These are phyloP conservation scores for Cyanistes caeruleus DNA, from an alignment of 2,113 vertebrate genomes.

Conservation along the genomic window DNA sequence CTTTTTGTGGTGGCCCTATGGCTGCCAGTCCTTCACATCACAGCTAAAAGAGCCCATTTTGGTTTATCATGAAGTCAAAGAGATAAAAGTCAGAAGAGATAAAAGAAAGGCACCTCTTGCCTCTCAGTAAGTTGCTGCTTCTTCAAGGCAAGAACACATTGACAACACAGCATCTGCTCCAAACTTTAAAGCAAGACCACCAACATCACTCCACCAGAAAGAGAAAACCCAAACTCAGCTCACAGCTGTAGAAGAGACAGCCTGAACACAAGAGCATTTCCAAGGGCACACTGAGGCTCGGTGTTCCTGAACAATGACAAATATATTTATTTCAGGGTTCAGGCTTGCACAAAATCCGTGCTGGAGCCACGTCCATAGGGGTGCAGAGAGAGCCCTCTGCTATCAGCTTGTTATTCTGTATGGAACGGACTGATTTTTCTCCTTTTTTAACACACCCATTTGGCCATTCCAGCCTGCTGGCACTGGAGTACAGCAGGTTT, in stretches of 20 bases:
- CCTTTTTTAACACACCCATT: not conserved
- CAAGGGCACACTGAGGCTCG: not conserved
- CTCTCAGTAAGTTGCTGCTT: fast-evolving
- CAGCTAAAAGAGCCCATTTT: not conserved
- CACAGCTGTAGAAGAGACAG: not conserved
- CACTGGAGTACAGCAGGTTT: not conserved
- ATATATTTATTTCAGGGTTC: not conserved
- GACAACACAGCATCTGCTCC: not conserved
- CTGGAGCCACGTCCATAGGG: fast-evolving
- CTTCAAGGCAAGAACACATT: not conserved
- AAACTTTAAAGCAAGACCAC: not conserved
- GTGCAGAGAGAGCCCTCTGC: not conserved
- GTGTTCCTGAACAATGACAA: fast-evolving
- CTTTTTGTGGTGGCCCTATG: not conserved
- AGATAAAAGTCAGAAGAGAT: not conserved
- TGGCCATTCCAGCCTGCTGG: not conserved
- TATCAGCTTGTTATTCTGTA: not conserved
- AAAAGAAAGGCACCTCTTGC: not conserved
- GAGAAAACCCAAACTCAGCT: not conserved
- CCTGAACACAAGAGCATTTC: not conserved
- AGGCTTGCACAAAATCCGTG: fast-evolving
- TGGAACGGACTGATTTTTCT: fast-evolving
- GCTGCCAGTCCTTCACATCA: not conserved
- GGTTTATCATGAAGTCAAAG: not conserved
- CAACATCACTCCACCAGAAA: not conserved